A percentile compares a stretch with the other conserved stretches of the same genome.
Evolutionary conservation across 1,140 invertebrate species (phyloP).

Genomic region (Drosophila athabasca): DNA sequence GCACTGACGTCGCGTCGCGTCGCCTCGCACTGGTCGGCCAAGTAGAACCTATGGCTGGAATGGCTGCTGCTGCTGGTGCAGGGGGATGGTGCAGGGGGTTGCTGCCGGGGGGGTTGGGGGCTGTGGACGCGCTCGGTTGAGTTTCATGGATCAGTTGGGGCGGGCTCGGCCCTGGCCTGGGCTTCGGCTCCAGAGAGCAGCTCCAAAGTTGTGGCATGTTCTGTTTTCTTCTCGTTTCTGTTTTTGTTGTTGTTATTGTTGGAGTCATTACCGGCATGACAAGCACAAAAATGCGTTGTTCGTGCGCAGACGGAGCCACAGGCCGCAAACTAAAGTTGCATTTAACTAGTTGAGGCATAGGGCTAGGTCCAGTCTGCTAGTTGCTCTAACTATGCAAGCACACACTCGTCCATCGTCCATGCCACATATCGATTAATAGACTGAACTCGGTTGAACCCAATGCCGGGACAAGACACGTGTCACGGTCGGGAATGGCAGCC

Average conservation of each 20-base stretch:
- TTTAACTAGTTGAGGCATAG: slow-evolving; percentile 69
- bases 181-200: slow-evolving; percentile 17
- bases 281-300: slow-evolving; percentile 81
- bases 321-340: slow-evolving; percentile 64
- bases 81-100: slow-evolving; percentile 11
- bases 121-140: slow-evolving; percentile 73
- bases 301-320: slow-evolving; percentile 62
- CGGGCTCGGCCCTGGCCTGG: slow-evolving; percentile 31
- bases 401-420: slow-evolving; percentile 1
- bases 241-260: slow-evolving; percentile 52
- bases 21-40: slow-evolving; percentile 47
- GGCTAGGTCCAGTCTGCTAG: slow-evolving; percentile 43
- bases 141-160: slow-evolving; percentile 82
- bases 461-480: slow-evolving; percentile 60
- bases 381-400: slow-evolving; percentile 40
- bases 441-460: slow-evolving; percentile 66
- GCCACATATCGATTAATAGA: slow-evolving; percentile 71
- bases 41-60: slow-evolving; percentile 39
- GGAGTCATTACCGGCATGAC: slow-evolving; percentile 82
- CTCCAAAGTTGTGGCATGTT: slow-evolving; percentile 71
- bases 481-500: slow-evolving; percentile 16
- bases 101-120: slow-evolving; percentile 13
- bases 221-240: slow-evolving; percentile 44
- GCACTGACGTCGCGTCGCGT: slow-evolving; percentile 38
- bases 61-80: slow-evolving; percentile 2